Percentiles rank a stretch among this genome's conserved stretches.
Evolutionary conservation across 2,888 invertebrate species (phyloP).

Genomic region (Rhogogaster chlorosoma): DNA sequence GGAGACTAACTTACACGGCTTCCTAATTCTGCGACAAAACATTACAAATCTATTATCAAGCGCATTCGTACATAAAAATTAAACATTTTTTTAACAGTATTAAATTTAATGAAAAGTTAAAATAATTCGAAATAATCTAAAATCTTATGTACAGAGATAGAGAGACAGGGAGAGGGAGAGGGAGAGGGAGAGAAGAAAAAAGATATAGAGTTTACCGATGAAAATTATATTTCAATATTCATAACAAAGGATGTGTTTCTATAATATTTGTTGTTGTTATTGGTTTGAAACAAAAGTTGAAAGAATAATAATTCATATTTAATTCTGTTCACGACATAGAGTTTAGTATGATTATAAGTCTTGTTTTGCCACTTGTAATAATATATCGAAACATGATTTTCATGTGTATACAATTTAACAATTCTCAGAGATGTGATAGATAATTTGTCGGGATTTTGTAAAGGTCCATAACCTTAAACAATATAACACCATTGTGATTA

Average conservation of each 20-base stretch:
- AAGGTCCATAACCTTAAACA: slow-evolving; percentile 12
- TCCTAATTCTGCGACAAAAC: slow-evolving; percentile 22
- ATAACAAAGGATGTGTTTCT: background rate
- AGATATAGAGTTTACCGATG: background rate
- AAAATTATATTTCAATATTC: slow-evolving; percentile 32
- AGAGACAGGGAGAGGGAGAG: background rate
- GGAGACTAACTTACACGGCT: slow-evolving; percentile 37
- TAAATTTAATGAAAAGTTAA: slow-evolving; percentile 27
- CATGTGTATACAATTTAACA: background rate
- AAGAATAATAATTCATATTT: background rate
- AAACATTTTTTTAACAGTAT: slow-evolving; percentile 46
- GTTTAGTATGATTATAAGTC: slow-evolving; percentile 19
- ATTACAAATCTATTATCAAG: slow-evolving; percentile 26
- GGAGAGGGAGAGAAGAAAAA: background rate
- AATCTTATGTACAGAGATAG: slow-evolving; percentile 26
- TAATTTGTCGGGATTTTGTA: slow-evolving; percentile 37
- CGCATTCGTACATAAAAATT: slow-evolving; percentile 9
- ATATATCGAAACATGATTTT: slow-evolving; percentile 31
- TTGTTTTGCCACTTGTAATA: background rate
- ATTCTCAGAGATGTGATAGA: slow-evolving; percentile 42
- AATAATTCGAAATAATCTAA: slow-evolving; percentile 7
- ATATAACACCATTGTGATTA: slow-evolving; percentile 34
- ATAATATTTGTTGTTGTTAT: slow-evolving; percentile 22
- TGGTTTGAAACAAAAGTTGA: background rate
- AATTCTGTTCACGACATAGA: slow-evolving; percentile 5